Base-by-base conservation (phyloP, 2,113 vertebrate species). In the Nycticebus coucang region DNA sequence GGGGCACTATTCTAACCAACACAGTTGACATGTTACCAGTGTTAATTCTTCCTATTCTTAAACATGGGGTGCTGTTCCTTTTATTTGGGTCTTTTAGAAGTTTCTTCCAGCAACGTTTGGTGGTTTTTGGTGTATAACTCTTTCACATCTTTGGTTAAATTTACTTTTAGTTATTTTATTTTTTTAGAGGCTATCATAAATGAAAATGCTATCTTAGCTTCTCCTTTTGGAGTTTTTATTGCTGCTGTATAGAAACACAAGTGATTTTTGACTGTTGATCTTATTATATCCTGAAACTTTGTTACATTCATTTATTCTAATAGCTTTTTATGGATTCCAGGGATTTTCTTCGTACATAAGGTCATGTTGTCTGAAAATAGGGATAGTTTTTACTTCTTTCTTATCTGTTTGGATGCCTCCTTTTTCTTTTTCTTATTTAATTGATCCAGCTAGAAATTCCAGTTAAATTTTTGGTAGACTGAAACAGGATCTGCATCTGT, bases 161-260 rank as follows among this genome's bases (percentile, higher is more conserved):
- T 77, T 68, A 33, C 37, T 26, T 14, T 26, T 9, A 57, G n/a
- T 13, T 77, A n/a, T 88, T 87, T 69, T 87, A 60, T 37, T 75
- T 41, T 92, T 86, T 66, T 59, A 15, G 26, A 50, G 35, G 30
- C 66, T 50, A 7, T 81, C 75, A 18, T 68, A 82, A 68, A 21
- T 82, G 83, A 75, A 82, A 68, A 87, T 75, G 35, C 30, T 82
- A 45, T 80, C 87, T 78, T 41, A 91, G 41, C n/a, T 33, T 72
- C 55, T 77, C 55, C 45, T 91, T 91, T 86, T 95, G 60, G 37
- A 77, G 82, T 68, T 45, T 41, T 92, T 35, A 33, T 83, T 69
- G 50, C 59, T 75, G 22, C 30, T 87, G 7, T 69, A 18, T n/a
- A 82, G 78, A 88, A 82, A 68, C 19, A 5, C 30, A 69, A 6